Percentiles rank a stretch among this genome's conserved stretches.
Conservation (phyloP, 2,113 vertebrate species). For the Brachyistius frenatus region DNA sequence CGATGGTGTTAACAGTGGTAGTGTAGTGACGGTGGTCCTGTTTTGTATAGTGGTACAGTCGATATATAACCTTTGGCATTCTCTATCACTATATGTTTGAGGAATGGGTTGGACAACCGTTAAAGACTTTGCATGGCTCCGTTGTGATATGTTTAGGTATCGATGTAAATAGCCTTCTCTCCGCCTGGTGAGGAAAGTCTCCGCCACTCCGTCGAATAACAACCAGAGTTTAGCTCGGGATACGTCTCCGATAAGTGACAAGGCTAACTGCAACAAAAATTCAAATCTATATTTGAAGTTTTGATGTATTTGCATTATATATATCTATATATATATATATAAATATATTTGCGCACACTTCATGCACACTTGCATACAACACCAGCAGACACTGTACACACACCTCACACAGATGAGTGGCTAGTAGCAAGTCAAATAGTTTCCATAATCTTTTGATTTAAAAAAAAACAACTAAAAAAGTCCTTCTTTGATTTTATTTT, state of each 20-base stretch:
- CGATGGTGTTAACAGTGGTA: constrained; percentile 47
- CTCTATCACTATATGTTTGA: constrained; percentile 59
- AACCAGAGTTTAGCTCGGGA: constrained; percentile 74
- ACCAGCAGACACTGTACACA: constrained; percentile 80
- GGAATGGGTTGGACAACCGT: constrained; percentile 39
- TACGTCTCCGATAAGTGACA: constrained; percentile 63
- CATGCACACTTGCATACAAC: constrained; percentile 83
- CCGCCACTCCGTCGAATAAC: constrained; percentile 15
- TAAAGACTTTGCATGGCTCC: constrained; percentile 59
- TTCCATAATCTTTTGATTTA: constrained; percentile 63
- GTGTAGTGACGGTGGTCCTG: constrained; percentile 59
- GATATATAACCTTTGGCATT: constrained; percentile 67
- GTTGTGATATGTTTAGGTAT: constrained; percentile 36
- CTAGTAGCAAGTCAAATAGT: constrained; percentile 67
- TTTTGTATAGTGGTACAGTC: constrained; percentile 65
- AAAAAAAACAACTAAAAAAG: constrained; percentile 1
- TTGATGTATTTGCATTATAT: constrained; percentile 67
- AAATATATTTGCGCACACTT: constrained; percentile 76
- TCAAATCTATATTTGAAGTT: constrained; percentile 71
- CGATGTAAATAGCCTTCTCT: constrained; percentile 59
- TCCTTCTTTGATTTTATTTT: constrained; percentile 23
- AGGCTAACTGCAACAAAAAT: constrained; percentile 73
- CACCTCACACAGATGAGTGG: constrained; percentile 76
- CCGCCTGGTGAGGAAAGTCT: constrained; percentile 27
- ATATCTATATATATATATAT: constrained; percentile 39